These are phyloP conservation scores for Plumapathes pennacea DNA, from an alignment of 92 coral and sea anemone species.

Conservation along the genomic window DNA sequence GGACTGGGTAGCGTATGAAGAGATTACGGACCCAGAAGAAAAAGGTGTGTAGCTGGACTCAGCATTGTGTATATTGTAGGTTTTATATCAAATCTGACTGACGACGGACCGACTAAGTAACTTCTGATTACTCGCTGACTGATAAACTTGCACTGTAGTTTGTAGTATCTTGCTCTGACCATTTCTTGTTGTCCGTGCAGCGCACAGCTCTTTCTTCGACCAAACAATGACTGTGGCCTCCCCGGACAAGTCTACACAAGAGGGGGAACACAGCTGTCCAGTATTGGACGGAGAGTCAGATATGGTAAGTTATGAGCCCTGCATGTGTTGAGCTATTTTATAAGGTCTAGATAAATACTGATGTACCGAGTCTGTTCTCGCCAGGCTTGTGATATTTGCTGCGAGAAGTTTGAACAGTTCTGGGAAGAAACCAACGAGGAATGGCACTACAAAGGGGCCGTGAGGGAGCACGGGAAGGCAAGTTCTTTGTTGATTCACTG, in stretches of 20 bases:
- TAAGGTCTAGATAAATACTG: too few relatives aligned
- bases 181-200: slow-evolving; percentile 24
- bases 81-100: too few relatives aligned
- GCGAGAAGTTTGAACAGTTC: slow-evolving; percentile 93
- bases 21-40: slow-evolving; percentile 92
- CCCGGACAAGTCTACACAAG: slow-evolving; percentile 32
- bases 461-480: slow-evolving; percentile 93
- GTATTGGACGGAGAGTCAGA: slow-evolving; percentile 70
- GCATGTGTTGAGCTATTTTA: too few relatives aligned
- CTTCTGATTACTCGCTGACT: too few relatives aligned
- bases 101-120: too few relatives aligned
- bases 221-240: slow-evolving; percentile 34
- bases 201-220: slow-evolving; percentile 94
- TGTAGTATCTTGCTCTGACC: too few relatives aligned
- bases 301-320: too few relatives aligned
- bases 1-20: slow-evolving; percentile 97
- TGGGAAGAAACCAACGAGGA: slow-evolving; percentile 97
- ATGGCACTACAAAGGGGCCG: slow-evolving; percentile 96
- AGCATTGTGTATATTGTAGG: too few relatives aligned
- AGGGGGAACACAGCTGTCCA: slow-evolving; percentile 78
- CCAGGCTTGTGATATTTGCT: slow-evolving; percentile 90
- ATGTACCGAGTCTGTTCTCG: too few relatives aligned
- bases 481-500: slow-evolving; percentile 17
- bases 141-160: too few relatives aligned
- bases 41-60: too few relatives aligned